A percentile compares a stretch with the other conserved stretches of the same genome.
Evolutionary conservation across 2,888 invertebrate genomes (phyloP).

Genomic region (Thecocarcelia acutangulata): DNA sequence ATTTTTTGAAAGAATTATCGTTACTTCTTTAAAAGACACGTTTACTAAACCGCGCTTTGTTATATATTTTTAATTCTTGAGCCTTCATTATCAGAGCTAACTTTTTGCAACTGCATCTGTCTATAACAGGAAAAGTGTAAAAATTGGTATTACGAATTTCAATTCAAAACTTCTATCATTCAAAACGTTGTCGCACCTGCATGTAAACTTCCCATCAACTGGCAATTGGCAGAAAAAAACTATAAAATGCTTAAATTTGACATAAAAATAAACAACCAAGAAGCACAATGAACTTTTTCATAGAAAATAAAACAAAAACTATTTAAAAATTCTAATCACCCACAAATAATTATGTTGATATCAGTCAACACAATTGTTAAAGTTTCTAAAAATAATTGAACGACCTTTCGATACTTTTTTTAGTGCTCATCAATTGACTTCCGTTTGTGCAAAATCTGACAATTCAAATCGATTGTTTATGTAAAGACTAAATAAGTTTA

Average conservation of each 20-base stretch:
- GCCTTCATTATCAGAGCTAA: no score
- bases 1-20: no score
- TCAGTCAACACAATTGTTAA: background rate
- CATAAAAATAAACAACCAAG: background rate
- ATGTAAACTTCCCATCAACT: no score
- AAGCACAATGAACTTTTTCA: background rate
- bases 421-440: slow-evolving; percentile 18
- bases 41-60: no score
- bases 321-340: slow-evolving; percentile 14
- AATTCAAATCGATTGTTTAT: slow-evolving; percentile 6
- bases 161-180: no score
- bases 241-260: background rate
- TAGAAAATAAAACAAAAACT: background rate
- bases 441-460: background rate
- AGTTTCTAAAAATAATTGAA: slow-evolving; percentile 14
- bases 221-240: no score
- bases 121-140: no score
- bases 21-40: no score
- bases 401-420: slow-evolving; percentile 8
- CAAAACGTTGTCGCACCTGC: no score
- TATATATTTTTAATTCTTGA: no score
- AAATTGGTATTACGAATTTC: no score
- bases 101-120: no score
- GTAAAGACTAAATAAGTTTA: background rate
- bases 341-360: background rate